phyloP scores from a whole-genome alignment of 1,140 invertebrate genomes.

The Gyrodactylus salaris region DNA sequence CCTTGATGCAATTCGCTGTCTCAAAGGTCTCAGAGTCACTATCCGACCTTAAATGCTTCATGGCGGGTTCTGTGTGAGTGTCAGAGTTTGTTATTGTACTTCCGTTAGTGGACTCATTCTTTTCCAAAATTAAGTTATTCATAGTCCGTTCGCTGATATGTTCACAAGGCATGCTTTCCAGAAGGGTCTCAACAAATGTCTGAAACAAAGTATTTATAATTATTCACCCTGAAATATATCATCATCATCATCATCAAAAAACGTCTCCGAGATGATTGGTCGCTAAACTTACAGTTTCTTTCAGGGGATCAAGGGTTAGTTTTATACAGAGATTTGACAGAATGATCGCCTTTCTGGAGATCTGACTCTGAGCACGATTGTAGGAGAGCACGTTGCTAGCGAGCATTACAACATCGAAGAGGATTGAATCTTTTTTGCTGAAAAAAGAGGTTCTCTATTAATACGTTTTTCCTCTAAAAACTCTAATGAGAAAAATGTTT shows the following conservation, averaged over 20 bases:
- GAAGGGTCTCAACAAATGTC: neutral
- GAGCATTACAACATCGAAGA: neutral
- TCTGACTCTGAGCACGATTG: neutral
- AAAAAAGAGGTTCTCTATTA: too few species aligned
- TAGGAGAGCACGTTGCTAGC: neutral
- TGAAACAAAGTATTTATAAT: neutral
- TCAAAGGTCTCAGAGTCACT: neutral
- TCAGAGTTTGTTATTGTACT: neutral
- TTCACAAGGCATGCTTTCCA: neutral
- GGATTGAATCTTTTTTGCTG: neutral
- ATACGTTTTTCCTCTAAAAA: neutral
- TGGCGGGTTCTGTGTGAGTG: neutral
- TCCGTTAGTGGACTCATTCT: neutral
- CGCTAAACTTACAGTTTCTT: neutral
- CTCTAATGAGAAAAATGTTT: neutral
- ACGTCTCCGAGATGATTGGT: neutral
- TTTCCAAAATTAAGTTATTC: neutral
- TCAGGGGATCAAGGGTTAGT: neutral
- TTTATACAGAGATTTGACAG: neutral
- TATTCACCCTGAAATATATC: too few species aligned
- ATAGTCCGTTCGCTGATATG: neutral
- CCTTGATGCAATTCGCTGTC: too few species aligned
- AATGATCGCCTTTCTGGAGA: neutral
- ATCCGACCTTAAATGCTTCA: neutral
- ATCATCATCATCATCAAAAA: too few species aligned